Evolutionary conservation across 2,797 vertebrate genomes (phyloP).

Genomic region (Danio choprae): DNA sequence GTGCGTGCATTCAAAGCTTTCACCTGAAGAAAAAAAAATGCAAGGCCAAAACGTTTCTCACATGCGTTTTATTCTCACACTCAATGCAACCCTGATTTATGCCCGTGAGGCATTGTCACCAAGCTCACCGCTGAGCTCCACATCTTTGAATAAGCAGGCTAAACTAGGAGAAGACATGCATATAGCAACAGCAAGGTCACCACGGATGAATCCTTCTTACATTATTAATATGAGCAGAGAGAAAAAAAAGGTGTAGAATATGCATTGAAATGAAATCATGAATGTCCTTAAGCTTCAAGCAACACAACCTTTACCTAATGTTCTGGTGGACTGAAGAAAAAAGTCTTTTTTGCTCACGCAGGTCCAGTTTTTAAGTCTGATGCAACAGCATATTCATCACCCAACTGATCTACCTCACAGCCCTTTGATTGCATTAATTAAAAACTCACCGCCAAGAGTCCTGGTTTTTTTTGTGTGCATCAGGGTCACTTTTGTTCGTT

Average conservation of each 20-base stretch:
- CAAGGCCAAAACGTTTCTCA: not conserved
- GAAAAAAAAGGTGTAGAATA: conserved; percentile 39
- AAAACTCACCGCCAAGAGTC: conserved; percentile 52
- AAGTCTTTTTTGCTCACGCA: conserved; percentile 4
- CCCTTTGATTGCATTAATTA: conserved; percentile 63
- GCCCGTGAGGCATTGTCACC: conserved; percentile 46
- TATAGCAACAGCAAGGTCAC: conserved; percentile 59
- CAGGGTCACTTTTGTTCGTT: conserved; percentile 62
- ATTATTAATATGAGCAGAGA: conserved; percentile 60
- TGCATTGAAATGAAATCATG: conserved; percentile 60
- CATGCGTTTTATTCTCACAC: conserved; percentile 28
- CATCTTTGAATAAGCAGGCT: conserved; percentile 46
- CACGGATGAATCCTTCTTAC: conserved; percentile 54
- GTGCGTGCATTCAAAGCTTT: not conserved
- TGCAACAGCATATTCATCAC: conserved; percentile 61
- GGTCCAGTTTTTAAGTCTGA: conserved; percentile 45
- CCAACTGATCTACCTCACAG: conserved; percentile 59
- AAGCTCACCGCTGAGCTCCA: conserved; percentile 39
- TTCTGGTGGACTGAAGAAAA: conserved; percentile 32
- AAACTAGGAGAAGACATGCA: conserved; percentile 52
- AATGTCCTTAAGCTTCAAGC: conserved; percentile 62
- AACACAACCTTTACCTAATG: conserved; percentile 52
- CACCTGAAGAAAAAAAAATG: not conserved
- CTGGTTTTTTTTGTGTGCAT: conserved; percentile 51
- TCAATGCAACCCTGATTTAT: conserved; percentile 10